These are phyloP conservation scores for Melieria picta DNA, from an alignment of 2,888 invertebrate species.

Conservation along the genomic window DNA sequence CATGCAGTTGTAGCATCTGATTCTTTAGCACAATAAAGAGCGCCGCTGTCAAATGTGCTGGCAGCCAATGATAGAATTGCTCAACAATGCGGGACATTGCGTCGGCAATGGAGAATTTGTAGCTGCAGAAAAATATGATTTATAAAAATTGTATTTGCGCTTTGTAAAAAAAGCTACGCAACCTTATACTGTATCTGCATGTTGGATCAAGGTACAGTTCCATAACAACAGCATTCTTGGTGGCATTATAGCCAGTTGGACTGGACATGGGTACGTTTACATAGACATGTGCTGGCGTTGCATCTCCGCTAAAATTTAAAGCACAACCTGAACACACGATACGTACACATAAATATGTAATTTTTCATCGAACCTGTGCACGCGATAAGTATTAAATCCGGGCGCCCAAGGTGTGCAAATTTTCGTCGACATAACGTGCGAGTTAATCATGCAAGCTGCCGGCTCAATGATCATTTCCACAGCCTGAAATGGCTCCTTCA, in stretches of 20 bases:
- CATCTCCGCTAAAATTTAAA: conserved; percentile 43
- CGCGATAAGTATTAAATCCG: conserved; percentile 69
- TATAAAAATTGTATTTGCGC: conserved; percentile 4
- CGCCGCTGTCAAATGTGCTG: conserved; percentile 75
- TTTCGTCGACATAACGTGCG: conserved; percentile 70
- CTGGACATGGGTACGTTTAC: conserved; percentile 70
- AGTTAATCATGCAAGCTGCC: conserved; percentile 44
- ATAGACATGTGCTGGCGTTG: conserved; percentile 64
- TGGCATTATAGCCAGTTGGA: conserved; percentile 65
- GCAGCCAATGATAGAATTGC: conserved; percentile 73
- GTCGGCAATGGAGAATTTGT: conserved; percentile 69
- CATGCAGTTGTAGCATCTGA: conserved; percentile 67
- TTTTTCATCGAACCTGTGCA: conserved; percentile 49
- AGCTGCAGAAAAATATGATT: conserved; percentile 45
- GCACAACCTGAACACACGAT: not conserved
- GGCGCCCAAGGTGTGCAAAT: conserved; percentile 75
- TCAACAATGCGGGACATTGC: conserved; percentile 74
- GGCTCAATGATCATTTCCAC: conserved; percentile 72
- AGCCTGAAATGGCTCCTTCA: conserved; percentile 72
- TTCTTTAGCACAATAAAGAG: conserved; percentile 71
- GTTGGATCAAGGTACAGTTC: conserved; percentile 75
- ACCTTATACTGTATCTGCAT: conserved; percentile 76
- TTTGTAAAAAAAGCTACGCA: not conserved
- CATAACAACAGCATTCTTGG: conserved; percentile 68
- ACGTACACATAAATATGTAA: not conserved